Evolutionary conservation across 1,140 invertebrate genomes (phyloP).

Genomic region (Pteromalus puparum): DNA sequence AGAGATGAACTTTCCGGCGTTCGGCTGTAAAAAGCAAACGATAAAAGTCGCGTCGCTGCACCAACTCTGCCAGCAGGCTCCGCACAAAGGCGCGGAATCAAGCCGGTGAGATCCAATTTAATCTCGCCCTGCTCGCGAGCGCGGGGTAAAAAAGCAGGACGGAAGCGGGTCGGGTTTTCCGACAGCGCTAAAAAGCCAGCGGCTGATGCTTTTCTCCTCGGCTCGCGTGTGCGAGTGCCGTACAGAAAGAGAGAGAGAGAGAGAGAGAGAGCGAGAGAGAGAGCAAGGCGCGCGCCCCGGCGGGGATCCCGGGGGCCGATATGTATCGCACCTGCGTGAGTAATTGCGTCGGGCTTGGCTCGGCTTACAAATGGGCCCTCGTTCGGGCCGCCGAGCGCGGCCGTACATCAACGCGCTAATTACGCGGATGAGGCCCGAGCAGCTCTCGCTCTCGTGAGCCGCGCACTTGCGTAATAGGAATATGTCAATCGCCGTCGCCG

Average conservation of each 20-base stretch:
- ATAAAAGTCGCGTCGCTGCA: not conserved
- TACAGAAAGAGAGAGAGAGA: not conserved
- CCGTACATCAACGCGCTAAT: constrained; percentile 51
- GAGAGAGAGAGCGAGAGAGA: not conserved
- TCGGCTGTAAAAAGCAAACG: not conserved
- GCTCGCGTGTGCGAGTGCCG: not conserved
- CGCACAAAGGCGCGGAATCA: not conserved
- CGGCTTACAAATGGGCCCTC: constrained; percentile 45
- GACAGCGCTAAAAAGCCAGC: constrained; percentile 45
- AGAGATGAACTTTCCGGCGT: constrained; percentile 2
- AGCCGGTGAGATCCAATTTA: constrained; percentile 18
- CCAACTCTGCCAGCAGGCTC: not conserved
- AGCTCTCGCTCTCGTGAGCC: not conserved
- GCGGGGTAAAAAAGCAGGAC: not conserved
- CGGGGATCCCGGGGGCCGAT: constrained; percentile 45
- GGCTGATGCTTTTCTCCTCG: not conserved
- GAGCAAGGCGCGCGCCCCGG: constrained; percentile 5
- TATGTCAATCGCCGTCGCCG: constrained; percentile 18
- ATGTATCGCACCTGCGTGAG: constrained; percentile 54
- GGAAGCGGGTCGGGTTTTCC: constrained; percentile 25
- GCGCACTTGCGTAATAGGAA: constrained; percentile 30
- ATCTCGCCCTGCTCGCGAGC: not conserved
- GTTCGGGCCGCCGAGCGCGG: not conserved
- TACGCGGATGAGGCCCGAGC: constrained; percentile 34
- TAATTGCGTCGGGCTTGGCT: constrained; percentile 50